phyloP scores from a whole-genome alignment of 2,888 invertebrate genomes.

The Oscheius sp. region DNA sequence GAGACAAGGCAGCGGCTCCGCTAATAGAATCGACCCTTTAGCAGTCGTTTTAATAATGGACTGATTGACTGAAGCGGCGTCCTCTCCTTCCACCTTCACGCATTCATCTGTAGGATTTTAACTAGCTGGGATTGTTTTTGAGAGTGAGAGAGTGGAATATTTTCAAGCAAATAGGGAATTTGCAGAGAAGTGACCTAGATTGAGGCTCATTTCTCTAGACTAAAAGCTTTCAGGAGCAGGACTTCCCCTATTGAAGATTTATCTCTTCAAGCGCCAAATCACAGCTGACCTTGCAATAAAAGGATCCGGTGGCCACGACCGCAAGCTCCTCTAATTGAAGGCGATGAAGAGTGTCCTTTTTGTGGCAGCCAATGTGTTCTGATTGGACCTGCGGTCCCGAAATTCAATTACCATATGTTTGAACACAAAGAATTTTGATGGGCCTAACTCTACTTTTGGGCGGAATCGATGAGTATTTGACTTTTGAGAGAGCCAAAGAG shows the following conservation, averaged over 20 bases:
- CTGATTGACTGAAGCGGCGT: constrained; percentile 24
- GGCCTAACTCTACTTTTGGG: no score
- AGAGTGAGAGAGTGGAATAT: neutral
- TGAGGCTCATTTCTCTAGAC: neutral
- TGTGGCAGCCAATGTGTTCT: constrained; percentile 19
- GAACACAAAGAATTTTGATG: constrained; percentile 25
- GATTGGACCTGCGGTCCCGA: constrained; percentile 10
- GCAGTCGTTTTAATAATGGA: constrained; percentile 31
- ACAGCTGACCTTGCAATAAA: neutral
- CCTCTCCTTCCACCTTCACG: constrained; percentile 17
- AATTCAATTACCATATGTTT: constrained; percentile 24
- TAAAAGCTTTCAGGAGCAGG: neutral
- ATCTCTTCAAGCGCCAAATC: neutral
- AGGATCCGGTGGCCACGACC: no score
- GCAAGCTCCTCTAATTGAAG: constrained; percentile 12
- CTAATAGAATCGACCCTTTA: constrained; percentile 31
- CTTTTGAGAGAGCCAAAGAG: no score
- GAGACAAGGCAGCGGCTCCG: neutral
- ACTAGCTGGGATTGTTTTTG: neutral
- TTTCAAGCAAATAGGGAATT: neutral
- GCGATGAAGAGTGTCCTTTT: constrained; percentile 19
- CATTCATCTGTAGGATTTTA: constrained; percentile 5
- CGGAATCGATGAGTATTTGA: no score
- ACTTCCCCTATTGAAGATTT: neutral
- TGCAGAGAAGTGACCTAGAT: neutral